Evolutionary conservation across 2,113 vertebrate species (phyloP).

Genomic region (Neolamprologus kungweensis): DNA sequence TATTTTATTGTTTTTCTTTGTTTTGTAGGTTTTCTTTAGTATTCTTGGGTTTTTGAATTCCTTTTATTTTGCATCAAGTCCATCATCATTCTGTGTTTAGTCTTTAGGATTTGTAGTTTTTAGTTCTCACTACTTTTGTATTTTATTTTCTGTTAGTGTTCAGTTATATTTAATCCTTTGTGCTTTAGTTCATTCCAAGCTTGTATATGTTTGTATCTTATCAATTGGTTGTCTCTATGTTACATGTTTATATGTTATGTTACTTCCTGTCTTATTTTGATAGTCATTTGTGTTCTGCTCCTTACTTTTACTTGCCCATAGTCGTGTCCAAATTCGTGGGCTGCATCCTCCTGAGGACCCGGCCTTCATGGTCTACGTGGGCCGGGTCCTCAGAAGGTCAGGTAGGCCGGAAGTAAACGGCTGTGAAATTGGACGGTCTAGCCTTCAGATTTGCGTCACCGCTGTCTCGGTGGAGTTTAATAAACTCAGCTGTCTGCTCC

Average conservation of each 20-base stretch:
- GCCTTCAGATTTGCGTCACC: fast-evolving
- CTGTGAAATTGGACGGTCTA: not conserved
- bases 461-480: not conserved
- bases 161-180: not conserved
- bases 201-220: not conserved
- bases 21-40: not conserved
- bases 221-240: not conserved
- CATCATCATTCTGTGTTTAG: not conserved
- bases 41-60: not conserved
- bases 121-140: not conserved
- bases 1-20: not conserved
- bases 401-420: fast-evolving
- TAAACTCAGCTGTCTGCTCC: not conserved
- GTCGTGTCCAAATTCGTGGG: fast-evolving
- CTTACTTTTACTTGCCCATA: not conserved
- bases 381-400: fast-evolving
- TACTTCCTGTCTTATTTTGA: not conserved
- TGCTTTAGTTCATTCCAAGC: not conserved
- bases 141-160: not conserved
- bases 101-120: not conserved
- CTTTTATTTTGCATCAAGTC: not conserved
- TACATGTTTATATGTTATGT: not conserved
- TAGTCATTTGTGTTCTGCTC: fast-evolving
- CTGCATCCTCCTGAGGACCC: not conserved
- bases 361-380: fast-evolving